A percentile compares a stretch with the other conserved stretches of the same genome.
These are phyloP conservation scores for Tachuris rubrigastra DNA, from an alignment of 2,113 vertebrate genomes.

Conservation along the genomic window DNA sequence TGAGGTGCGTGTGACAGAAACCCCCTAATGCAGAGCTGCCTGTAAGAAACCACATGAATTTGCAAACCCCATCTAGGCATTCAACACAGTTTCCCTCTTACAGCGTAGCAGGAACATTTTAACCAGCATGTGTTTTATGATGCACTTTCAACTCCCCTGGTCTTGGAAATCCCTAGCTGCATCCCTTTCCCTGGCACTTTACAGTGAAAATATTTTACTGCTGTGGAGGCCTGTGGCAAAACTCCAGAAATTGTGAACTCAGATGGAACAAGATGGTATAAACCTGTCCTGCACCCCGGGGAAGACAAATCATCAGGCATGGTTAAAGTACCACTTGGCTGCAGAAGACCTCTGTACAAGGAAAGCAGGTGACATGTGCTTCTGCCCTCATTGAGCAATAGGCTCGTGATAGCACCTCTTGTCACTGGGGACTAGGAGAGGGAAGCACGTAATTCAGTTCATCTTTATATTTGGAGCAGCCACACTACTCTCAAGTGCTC, in stretches of 20 bases:
- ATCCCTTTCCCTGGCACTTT: accelerated
- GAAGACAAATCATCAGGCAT: neutral
- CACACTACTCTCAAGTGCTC: neutral
- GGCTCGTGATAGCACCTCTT: neutral
- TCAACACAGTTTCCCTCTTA: neutral
- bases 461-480: neutral
- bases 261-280: neutral
- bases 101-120: neutral
- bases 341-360: neutral
- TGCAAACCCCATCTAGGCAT: accelerated
- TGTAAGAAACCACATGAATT: accelerated
- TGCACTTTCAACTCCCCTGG: neutral
- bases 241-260: neutral
- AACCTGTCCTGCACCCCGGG: neutral
- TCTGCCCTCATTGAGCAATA: accelerated
- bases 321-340: neutral
- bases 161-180: neutral
- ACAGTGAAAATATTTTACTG: neutral
- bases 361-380: neutral
- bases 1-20: accelerated
- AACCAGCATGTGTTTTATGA: neutral
- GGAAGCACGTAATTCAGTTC: neutral
- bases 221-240: neutral
- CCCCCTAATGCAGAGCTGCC: accelerated
- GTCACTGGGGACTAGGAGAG: accelerated